Evolutionary conservation across 2,113 vertebrate species (phyloP).

Genomic region (Cyprinus carpio): DNA sequence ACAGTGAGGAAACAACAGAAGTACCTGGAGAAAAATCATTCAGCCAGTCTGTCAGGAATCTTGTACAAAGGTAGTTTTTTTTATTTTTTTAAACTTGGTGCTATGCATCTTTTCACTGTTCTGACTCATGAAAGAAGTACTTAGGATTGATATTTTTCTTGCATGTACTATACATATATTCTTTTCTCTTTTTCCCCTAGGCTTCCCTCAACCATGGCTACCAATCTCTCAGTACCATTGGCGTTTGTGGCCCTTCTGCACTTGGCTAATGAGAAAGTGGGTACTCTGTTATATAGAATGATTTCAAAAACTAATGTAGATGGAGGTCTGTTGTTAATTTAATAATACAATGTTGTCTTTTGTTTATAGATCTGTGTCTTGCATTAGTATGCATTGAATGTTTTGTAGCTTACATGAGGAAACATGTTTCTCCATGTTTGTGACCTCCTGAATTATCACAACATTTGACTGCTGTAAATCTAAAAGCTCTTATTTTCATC

Average conservation of each 20-base stretch:
- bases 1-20: conserved; percentile 55
- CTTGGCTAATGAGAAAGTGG: conserved; percentile 93
- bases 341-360: neutral
- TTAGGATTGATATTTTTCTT: neutral
- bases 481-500: conserved; percentile 33
- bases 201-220: conserved; percentile 84
- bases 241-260: conserved; percentile 91
- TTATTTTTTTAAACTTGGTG: neutral
- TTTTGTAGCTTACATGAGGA: neutral
- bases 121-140: neutral
- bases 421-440: neutral
- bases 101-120: neutral
- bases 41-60: conserved; percentile 73
- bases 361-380: neutral
- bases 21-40: conserved; percentile 76
- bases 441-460: neutral
- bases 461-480: neutral
- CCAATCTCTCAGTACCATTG: conserved; percentile 86
- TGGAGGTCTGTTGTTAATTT: neutral
- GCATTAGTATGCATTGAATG: neutral
- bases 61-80: conserved; percentile 73
- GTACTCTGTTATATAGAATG: conserved; percentile 32
- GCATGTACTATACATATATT: neutral
- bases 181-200: conserved; percentile 67
- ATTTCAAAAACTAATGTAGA: neutral